Conservation (phyloP, 2,888 invertebrate genomes). For the Orthonevra nobilis region DNA sequence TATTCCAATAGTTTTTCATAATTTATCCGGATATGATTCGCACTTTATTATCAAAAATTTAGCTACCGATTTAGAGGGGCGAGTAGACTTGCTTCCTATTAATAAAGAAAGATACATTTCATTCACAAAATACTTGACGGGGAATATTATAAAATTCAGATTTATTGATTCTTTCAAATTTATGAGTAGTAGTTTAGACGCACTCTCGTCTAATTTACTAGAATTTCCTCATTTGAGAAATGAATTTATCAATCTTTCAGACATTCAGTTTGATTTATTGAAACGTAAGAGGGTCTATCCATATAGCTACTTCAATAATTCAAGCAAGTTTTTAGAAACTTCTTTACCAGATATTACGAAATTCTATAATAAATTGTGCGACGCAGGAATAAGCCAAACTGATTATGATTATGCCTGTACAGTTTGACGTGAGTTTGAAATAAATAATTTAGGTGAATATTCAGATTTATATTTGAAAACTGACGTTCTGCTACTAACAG, state of each 20-base stretch:
- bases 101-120: neutral
- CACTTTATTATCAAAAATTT: too few relatives aligned
- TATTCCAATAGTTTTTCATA: too few relatives aligned
- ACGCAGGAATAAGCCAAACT: constrained; percentile 55
- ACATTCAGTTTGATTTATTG: too few relatives aligned
- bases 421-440: constrained; percentile 75
- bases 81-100: neutral
- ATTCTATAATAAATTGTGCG: constrained; percentile 71
- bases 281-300: constrained; percentile 74
- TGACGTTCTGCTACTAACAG: constrained; percentile 73
- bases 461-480: constrained; percentile 71
- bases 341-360: constrained; percentile 39
- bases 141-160: neutral
- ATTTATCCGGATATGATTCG: too few relatives aligned
- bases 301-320: constrained; percentile 72
- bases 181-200: constrained; percentile 18
- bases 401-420: constrained; percentile 75
- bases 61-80: too few relatives aligned
- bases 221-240: constrained; percentile 3
- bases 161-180: constrained; percentile 4
- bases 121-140: neutral
- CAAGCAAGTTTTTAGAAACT: constrained; percentile 53
- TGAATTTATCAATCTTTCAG: constrained; percentile 22
- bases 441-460: constrained; percentile 74
- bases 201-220: constrained; percentile 12